Conservation (phyloP, 35 echinoderm and acorn worm genomes). For the Apostichopus californicus region DNA sequence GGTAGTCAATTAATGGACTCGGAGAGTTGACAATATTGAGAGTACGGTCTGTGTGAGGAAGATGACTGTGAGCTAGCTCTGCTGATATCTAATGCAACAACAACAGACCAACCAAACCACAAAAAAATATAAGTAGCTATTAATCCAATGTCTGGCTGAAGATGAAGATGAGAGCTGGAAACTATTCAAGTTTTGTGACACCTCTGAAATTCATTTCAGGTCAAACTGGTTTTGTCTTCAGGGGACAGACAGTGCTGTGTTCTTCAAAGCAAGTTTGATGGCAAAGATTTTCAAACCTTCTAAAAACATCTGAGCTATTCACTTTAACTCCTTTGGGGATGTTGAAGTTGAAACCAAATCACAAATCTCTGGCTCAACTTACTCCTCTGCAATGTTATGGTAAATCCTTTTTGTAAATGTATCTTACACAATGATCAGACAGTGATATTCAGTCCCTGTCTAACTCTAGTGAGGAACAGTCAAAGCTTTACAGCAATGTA, state of each 20-base stretch:
- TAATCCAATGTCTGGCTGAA: background rate
- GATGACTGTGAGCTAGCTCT: background rate
- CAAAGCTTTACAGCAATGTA: no score
- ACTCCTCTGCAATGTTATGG: background rate
- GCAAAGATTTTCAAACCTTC: background rate
- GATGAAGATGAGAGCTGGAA: background rate
- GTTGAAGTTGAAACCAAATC: background rate
- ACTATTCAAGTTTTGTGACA: no score
- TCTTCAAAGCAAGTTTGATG: background rate
- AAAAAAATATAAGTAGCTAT: background rate
- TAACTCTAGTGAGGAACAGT: no score
- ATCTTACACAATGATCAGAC: background rate
- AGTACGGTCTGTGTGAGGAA: background rate
- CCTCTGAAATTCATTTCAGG: background rate
- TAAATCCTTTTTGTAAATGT: background rate
- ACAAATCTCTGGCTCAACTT: background rate
- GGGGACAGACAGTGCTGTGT: background rate
- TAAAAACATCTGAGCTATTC: conserved; percentile 25
- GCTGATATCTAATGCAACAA: conserved; percentile 26
- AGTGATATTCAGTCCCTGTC: no score
- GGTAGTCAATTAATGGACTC: conserved; percentile 24
- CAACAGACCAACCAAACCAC: background rate
- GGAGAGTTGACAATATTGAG: background rate
- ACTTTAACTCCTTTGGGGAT: background rate
- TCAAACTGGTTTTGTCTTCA: conserved; percentile 27